Evolutionary conservation across 92 coral and sea anemone species (phyloP).

Genomic region (Bergia sp.): DNA sequence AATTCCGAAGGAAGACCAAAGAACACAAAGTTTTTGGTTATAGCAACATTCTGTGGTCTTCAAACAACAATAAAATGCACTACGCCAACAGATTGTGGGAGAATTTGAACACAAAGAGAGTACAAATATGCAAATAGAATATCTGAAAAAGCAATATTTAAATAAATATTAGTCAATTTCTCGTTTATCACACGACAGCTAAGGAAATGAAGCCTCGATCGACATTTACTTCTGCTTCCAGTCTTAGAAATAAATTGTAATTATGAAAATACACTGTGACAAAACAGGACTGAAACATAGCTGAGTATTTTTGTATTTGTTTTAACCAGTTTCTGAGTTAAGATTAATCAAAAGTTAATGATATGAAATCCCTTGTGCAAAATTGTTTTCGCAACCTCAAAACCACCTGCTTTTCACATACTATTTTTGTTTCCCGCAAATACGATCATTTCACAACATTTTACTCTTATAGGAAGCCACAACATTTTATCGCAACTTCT

Average conservation of each 20-base stretch:
- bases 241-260: conserved; percentile 4
- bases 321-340: neutral
- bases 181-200: conserved; percentile 12
- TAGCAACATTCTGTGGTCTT: neutral
- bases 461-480: conserved; percentile 26
- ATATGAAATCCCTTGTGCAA: neutral
- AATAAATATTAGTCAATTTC: neutral
- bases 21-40: neutral
- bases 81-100: neutral
- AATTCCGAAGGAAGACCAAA: neutral
- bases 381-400: neutral
- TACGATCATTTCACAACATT: neutral
- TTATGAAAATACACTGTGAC: neutral
- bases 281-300: neutral
- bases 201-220: conserved; percentile 30
- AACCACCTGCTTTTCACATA: conserved; percentile 37
- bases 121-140: conserved; percentile 12
- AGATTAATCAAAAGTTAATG: conserved; percentile 1
- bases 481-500: conserved; percentile 6
- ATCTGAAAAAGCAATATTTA: neutral
- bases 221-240: conserved; percentile 23
- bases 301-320: neutral
- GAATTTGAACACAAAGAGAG: neutral
- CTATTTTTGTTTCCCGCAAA: conserved; percentile 1
- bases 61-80: neutral